Base-by-base conservation (phyloP, 2,888 invertebrate genomes). In the Drosophila meridiana region DNA sequence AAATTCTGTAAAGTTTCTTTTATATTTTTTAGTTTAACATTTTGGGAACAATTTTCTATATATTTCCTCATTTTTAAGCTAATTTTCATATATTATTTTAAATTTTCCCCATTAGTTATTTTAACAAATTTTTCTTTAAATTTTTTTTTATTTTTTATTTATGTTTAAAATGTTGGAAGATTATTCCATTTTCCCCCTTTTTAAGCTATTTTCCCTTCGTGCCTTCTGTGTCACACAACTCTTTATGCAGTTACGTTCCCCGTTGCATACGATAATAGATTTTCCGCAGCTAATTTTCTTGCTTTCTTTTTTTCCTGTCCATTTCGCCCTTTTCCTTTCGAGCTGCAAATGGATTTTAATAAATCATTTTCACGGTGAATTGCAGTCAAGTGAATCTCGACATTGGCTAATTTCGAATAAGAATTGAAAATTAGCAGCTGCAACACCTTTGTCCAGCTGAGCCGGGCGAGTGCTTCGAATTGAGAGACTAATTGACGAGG, bases 291-390 rank as follows among this genome's bases (percentile, higher is more conserved):
- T 11, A 20, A 34, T 34, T 26, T 11, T 45, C 45, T 6, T 9
- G 1, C 42, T 30, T 28, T 14, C 47, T 14, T n/a, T 2, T 14
- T n/a, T 2, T 8, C 30, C 32, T 32, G 8, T 32, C 14, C 30
- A 4, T 4, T 32, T 11, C 32, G 6, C 20, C 32, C 34, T 32
- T 34, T 26, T 26, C 36, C 7, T 14, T 26, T 7, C 11, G 1
- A 28, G 38, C 3, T 11, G 32, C 32, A 52, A 52, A 52, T 52
- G 9, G 53, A 38, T 55, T 55, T 55, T 38, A 38, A 55, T 55
- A 55, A 38, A 55, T 55, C 4, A 55, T 55, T 55, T 14, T 7
- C 2, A 9, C 9, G 5, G 50, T n/a, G 20, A 32, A 32, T 11
- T 32, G n/a, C 32, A 32, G 9, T 1, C n/a, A 9, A 55, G 9